Conservation (phyloP, 2,888 invertebrate species). For the Meghimatium bilineatum region DNA sequence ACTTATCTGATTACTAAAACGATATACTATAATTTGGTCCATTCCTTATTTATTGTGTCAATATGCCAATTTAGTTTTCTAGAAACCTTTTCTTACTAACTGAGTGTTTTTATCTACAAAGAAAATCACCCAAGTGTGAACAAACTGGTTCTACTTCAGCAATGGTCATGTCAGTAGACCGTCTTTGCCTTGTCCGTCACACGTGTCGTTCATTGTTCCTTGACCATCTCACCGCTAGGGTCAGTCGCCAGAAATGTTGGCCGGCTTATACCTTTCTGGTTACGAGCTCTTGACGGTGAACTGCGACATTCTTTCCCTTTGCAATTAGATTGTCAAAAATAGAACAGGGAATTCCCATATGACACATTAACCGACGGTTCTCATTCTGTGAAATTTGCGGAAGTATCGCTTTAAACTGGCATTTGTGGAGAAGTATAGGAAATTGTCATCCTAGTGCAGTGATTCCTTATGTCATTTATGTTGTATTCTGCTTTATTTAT, state of each 20-base stretch:
- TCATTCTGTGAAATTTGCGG: too few species aligned
- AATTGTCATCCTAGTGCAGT: too few species aligned
- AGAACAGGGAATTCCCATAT: background rate
- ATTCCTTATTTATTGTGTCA: too few species aligned
- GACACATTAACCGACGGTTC: background rate
- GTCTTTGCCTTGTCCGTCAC: slow-evolving; percentile 8
- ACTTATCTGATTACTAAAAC: too few species aligned
- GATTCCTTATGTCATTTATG: too few species aligned
- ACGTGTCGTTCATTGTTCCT: background rate
- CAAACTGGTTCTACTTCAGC: background rate
- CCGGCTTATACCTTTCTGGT: background rate
- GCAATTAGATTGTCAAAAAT: background rate
- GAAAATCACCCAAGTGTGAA: background rate
- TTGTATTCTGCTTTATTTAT: too few species aligned
- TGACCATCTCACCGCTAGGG: background rate
- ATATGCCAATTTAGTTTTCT: too few species aligned
- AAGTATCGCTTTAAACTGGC: too few species aligned
- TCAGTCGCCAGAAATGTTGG: background rate
- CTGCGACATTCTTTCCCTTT: background rate
- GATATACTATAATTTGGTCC: too few species aligned
- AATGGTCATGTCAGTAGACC: background rate
- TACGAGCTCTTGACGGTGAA: background rate
- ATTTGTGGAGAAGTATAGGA: too few species aligned
- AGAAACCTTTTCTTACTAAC: background rate
- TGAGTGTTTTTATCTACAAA: background rate